Base-by-base conservation (phyloP, 2,113 vertebrate genomes). In the Lepisosteus oculatus region DNA sequence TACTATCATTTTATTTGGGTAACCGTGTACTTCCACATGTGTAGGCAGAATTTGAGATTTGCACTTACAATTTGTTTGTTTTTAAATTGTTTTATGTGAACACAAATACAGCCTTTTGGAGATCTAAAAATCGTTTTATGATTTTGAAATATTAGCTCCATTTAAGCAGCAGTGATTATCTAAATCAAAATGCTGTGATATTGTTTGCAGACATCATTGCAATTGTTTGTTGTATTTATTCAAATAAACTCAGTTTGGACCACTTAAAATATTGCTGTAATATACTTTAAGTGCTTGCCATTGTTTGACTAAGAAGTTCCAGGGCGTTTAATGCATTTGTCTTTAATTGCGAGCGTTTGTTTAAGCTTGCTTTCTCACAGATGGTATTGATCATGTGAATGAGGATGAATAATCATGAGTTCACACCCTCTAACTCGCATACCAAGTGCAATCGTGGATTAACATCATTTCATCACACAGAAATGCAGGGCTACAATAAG, bases 391-490 rank as follows among this genome's bases (percentile, higher is more conserved):
- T 55, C 65, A 65, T 73, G 47, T 73, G 65, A 68, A 61, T 62
- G 42, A 65, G 9, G 55, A 43, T 73, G 72, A 73, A 68, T 54
- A 68, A 67, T 65, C 56, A 68, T 54, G 13, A 41, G 42, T 43
- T 73, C 65, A 43, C 65, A 62, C 72, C 72, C 72, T 42, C 65
- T 12, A 13, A 17, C 44, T 68, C 44, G 65, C 65, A 68, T 43
- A 45, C 72, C 45, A 56, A 61, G 65, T 55, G 72, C 67, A 62
- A 68, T 62, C 54, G 56, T 14, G 65, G 72, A 73, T 73, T 68
- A 73, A 65, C 65, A 42, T n/a, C 8, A 55, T 61, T 73, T 73
- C 72, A 73, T 73, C 68, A 73, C 72, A 67, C 56, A 54, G 72
- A 65, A 73, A 73, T 73, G 64, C 65, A 55, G 17, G 55, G n/a